Evolutionary conservation across 2,888 invertebrate species (phyloP), one percentile per base, ranked within the genome.

Genomic region (Conchocele bisecta): DNA sequence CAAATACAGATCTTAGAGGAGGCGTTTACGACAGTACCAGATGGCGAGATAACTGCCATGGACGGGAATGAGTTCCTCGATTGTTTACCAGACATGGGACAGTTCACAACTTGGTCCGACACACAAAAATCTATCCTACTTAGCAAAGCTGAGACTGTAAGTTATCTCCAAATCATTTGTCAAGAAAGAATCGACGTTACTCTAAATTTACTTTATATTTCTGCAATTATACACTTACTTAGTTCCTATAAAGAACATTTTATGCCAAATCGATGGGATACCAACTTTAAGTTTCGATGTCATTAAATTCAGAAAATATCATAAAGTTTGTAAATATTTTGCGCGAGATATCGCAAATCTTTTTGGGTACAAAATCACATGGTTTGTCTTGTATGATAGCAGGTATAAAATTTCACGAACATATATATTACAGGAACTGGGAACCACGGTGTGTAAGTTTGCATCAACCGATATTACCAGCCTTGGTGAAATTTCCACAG

Each of bases 61-160:
- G 33, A 29, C 31, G 51, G 56, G 11, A 29, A 50, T 24, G 73
- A 74, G 54, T 74, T 74, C 35, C 3, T 41, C 2, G 60, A 74
- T 20, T 74, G 73, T 37, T 24, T 74, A 15, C 17, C 54, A n/a
- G 64, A 64, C 51, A 74, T 74, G 39, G 73, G 73, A 7, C 29
- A 37, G 11, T 33, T 74, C 0, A 20, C 37, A 3, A 26, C 35
- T 5, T 60, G 59, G 51, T 60, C 17, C 11, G 37, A 24, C 11
- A 22, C 26, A 24, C 68, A 68, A 28, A 68, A 60, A 35, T 28
- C 31, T 26, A n/a, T 48, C 3, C 31, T 74, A 13, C 50, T 68
- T n/a, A 17, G 28, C 15, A 74, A 68, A 46, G 48, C 68, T 24
- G 31, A 48, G 15, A 28, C 24, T 22, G 73, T 74, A 65, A 58